Base-by-base conservation (phyloP, 2,888 invertebrate genomes). In the Platerodrilus igneus region DNA sequence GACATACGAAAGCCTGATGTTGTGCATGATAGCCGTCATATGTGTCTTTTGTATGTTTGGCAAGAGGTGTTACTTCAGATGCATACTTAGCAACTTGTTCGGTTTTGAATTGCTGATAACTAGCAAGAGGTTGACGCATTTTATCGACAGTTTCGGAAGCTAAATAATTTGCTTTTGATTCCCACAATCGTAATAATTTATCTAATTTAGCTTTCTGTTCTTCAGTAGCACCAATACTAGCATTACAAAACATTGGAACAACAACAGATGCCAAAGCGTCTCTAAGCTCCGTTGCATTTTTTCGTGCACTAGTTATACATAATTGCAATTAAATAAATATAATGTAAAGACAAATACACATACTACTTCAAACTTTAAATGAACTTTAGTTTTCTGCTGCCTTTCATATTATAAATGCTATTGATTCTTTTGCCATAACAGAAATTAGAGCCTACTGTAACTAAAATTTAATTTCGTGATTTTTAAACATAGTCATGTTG, bases 191-290 rank as follows among this genome's bases (percentile, higher is more conserved):
- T 46, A 95, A 76, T 54, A 96, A 72, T 77, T 97, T 97, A 63
- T 88, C 87, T 47, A 99, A 73, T 72, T 96, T 97, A 55, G 78
- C 78, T 60, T 87, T 82, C 71, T 94, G 90, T 37, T 94, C 94
- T 41, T 88, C 87, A 10, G 79, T 85, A 21, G 89, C 86, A 53
- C 83, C 83, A 64, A 86, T 78, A 67, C 85, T 83, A 53, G 95
- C 86, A 69, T 89, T 90, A 73, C 95, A 95, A 77, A 95, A 99
- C 86, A 97, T 92, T 58, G 96, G 94, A 61, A 96, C 90, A 58
- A 97, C 94, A 60, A 95, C 92, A 65, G 83, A 83, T 75, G 94
- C 93, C 71, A 99, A 77, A 63, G 89, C 85, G 71, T 86, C 86
- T 74, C 93, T 90, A 68, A 97, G 78, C 66, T 91, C 90, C 70